Conservation (phyloP, 1,140 invertebrate species). For the Pinna nobilis region DNA sequence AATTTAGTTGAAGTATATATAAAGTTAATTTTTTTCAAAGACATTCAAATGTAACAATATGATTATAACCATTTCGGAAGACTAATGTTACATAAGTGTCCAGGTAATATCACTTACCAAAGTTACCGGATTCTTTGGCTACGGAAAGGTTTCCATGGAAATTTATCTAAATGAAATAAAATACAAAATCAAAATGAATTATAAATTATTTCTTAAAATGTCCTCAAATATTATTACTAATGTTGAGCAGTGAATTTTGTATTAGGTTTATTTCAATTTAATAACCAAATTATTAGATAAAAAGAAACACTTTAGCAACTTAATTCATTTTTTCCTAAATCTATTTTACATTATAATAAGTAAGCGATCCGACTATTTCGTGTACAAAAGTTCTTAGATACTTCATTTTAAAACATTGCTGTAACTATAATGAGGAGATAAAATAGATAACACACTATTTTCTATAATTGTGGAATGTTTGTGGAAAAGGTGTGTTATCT, state of each 20-base stretch:
- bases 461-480: too few species aligned
- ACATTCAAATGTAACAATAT: not conserved
- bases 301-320: too few species aligned
- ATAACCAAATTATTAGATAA: too few species aligned
- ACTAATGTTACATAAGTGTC: not conserved
- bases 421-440: too few species aligned
- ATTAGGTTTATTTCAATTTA: too few species aligned
- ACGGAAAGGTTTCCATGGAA: constrained; percentile 61
- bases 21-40: not conserved
- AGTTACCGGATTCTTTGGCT: constrained; percentile 62
- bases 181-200: not conserved
- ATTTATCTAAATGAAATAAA: constrained; percentile 63
- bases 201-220: not conserved
- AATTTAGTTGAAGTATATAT: not conserved
- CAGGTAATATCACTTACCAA: constrained; percentile 49
- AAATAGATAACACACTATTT: too few species aligned
- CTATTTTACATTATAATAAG: too few species aligned
- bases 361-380: too few species aligned
- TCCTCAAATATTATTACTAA: not conserved
- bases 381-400: too few species aligned
- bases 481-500: not conserved
- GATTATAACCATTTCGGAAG: not conserved
- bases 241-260: too few species aligned
- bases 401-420: too few species aligned
- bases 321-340: too few species aligned